These are phyloP conservation scores for Cathartes aura DNA, from an alignment of 2,113 vertebrate species.

Conservation along the genomic window DNA sequence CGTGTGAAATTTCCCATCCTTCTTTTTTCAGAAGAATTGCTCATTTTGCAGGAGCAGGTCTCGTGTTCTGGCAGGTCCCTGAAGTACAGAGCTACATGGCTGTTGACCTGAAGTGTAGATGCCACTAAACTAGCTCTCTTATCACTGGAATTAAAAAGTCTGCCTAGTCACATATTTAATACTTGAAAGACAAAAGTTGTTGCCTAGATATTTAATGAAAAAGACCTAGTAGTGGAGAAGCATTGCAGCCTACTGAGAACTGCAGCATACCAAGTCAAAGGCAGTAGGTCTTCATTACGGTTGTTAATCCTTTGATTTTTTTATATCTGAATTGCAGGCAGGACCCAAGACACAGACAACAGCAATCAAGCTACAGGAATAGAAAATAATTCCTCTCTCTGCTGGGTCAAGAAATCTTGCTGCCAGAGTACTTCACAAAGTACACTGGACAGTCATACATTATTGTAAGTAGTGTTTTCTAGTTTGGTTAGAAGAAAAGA, in stretches of 20 bases:
- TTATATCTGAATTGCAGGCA: neutral
- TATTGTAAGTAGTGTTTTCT: neutral
- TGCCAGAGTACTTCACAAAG: neutral
- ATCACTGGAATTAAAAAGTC: neutral
- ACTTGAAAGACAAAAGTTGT: rapidly evolving
- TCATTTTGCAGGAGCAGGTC: neutral
- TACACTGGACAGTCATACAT: neutral
- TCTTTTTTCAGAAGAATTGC: neutral
- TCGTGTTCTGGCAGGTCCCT: neutral
- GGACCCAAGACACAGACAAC: neutral
- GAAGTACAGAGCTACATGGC: neutral
- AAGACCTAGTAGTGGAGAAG: neutral
- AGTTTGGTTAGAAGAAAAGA: neutral
- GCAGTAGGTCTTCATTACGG: neutral
- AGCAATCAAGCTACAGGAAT: neutral
- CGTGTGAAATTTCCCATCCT: neutral
- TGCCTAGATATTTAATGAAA: neutral
- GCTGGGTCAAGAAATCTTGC: neutral
- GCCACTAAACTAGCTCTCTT: neutral
- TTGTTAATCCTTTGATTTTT: neutral
- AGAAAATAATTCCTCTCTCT: neutral
- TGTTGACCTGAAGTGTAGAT: neutral
- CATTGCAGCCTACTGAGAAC: neutral
- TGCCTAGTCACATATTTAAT: neutral
- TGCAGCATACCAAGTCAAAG: neutral